phyloP scores from a whole-genome alignment of 2,113 vertebrate species.

The Thamnaconus septentrionalis region DNA sequence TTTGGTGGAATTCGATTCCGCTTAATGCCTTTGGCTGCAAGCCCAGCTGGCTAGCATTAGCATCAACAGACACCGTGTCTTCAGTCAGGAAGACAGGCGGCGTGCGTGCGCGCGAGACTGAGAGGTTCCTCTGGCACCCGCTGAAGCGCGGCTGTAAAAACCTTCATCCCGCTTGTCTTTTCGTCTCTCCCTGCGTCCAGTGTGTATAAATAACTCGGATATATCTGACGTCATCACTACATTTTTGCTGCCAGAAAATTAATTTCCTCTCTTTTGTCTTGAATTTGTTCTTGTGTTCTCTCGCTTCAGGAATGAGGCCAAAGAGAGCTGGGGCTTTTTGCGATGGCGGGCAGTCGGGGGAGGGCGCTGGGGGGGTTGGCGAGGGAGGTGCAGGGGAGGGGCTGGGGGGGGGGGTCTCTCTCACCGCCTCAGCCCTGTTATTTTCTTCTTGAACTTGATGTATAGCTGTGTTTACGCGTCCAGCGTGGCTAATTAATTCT shows the following conservation, averaged over 20 bases:
- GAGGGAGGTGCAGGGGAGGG: no score
- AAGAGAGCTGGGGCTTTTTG: constrained; percentile 18
- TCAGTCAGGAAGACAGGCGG: constrained; percentile 71
- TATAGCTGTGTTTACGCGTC: constrained; percentile 74
- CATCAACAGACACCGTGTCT: constrained; percentile 84
- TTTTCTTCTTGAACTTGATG: constrained; percentile 74
- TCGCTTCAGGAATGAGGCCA: constrained; percentile 23
- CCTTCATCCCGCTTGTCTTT: constrained; percentile 19
- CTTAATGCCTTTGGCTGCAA: constrained; percentile 93
- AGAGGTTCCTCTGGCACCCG: constrained; percentile 46
- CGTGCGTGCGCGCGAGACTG: constrained; percentile 21
- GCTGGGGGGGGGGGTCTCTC: constrained; percentile 25
- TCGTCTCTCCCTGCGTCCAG: constrained; percentile 20
- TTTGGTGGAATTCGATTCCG: constrained; percentile 98
- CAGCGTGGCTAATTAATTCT: constrained; percentile 74
- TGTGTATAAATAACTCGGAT: constrained; percentile 4
- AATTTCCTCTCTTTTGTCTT: constrained; percentile 5
- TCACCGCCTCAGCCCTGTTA: constrained; percentile 51
- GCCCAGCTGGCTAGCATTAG: constrained; percentile 90
- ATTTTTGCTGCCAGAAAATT: constrained; percentile 18
- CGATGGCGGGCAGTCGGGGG: constrained; percentile 35
- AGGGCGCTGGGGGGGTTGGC: no score
- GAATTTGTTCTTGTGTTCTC: constrained; percentile 28
- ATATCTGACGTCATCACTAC: constrained; percentile 9
- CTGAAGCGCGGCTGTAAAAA: constrained; percentile 30